A percentile compares a stretch with the other conserved stretches of the same genome.
phyloP scores from a whole-genome alignment of 1,140 invertebrate species.

The Plectus sambesii region DNA sequence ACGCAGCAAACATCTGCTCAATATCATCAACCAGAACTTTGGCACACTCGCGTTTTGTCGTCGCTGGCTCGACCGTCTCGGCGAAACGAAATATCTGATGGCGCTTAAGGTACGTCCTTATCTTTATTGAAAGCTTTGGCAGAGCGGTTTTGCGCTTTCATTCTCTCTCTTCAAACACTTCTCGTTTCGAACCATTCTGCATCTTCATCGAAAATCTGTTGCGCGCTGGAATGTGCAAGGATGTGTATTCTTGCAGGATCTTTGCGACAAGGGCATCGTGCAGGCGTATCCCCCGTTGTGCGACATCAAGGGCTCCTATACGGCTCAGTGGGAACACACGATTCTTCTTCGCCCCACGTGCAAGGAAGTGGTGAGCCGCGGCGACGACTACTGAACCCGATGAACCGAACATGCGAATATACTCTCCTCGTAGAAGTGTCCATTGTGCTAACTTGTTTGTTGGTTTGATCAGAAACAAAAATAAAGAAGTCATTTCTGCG shows the following conservation, averaged over 20 bases:
- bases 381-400: constrained; percentile 84
- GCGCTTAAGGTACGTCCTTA: too few species aligned
- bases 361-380: constrained; percentile 92
- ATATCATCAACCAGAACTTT: constrained; percentile 94
- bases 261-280: constrained; percentile 87
- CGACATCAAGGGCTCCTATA: constrained; percentile 94
- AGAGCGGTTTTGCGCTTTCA: too few species aligned
- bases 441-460: too few species aligned
- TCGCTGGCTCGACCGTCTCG: constrained; percentile 90
- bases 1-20: constrained; percentile 80
- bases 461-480: too few species aligned
- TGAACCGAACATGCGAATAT: too few species aligned
- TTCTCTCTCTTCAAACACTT: too few species aligned
- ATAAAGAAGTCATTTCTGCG: too few species aligned
- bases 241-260: constrained; percentile 53
- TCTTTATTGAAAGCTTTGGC: too few species aligned
- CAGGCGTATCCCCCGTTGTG: constrained; percentile 95
- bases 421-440: too few species aligned
- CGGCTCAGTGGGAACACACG: constrained; percentile 98
- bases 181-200: too few species aligned
- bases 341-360: constrained; percentile 91
- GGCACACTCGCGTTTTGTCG: constrained; percentile 96
- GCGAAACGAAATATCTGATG: constrained; percentile 94
- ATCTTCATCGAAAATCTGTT: too few species aligned
- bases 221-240: not conserved